Evolutionary conservation across 2,113 vertebrate species (phyloP).

Genomic region (Campylorhamphus procurvoides): DNA sequence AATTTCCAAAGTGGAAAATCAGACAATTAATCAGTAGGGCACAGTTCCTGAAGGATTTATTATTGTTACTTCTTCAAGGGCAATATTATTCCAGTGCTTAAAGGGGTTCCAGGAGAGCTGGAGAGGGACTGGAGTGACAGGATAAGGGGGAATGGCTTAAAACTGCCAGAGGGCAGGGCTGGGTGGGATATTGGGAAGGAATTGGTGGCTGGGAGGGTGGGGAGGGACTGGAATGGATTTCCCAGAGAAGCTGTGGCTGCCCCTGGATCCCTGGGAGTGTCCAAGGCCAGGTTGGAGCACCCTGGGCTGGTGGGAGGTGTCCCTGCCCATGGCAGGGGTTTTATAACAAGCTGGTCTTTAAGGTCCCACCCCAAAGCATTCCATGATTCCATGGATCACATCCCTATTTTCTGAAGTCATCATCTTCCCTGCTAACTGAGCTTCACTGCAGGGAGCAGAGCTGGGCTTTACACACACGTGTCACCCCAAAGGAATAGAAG

Average conservation of each 20-base stretch:
- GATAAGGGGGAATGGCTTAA: too few species aligned
- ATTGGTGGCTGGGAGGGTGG: too few species aligned
- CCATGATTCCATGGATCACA: not conserved
- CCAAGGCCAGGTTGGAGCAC: not conserved
- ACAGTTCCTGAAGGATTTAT: too few species aligned
- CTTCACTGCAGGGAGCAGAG: not conserved
- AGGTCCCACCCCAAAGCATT: not conserved
- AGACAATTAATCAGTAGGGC: too few species aligned
- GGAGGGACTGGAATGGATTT: not conserved
- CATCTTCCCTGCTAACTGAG: not conserved
- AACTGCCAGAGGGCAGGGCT: too few species aligned
- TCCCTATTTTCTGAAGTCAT: not conserved
- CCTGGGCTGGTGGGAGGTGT: not conserved
- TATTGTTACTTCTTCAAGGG: too few species aligned
- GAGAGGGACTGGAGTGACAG: too few species aligned
- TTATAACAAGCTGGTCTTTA: not conserved
- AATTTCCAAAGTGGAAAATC: too few species aligned
- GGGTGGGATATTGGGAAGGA: too few species aligned
- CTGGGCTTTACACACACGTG: accelerated
- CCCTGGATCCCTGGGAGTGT: not conserved
- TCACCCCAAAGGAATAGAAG: not conserved
- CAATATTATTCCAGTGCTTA: too few species aligned
- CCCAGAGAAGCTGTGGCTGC: not conserved
- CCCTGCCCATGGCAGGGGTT: not conserved
- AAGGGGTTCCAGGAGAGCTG: too few species aligned